Conservation (phyloP, 2,797 vertebrate species). For the Sitta carolinensis region DNA sequence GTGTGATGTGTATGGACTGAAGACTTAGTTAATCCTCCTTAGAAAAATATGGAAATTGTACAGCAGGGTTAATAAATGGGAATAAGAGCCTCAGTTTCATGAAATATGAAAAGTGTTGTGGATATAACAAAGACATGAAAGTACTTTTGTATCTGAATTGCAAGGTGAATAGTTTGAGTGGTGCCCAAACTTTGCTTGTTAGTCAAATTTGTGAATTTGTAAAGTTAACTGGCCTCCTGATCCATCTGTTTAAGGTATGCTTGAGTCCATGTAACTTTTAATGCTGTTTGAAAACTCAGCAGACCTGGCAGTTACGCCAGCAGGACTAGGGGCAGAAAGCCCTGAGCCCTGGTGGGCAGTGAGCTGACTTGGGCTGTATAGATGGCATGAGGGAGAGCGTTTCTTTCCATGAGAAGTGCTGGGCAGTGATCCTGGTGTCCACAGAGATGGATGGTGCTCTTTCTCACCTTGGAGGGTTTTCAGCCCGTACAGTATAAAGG, state of each 20-base stretch:
- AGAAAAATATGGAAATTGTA: neutral
- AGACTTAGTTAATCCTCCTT: neutral
- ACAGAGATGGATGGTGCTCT: rapidly evolving
- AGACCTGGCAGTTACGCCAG: neutral
- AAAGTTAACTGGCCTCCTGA: neutral
- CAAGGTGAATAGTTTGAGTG: neutral
- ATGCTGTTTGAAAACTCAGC: neutral
- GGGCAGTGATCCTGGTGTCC: rapidly evolving
- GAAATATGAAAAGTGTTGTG: neutral
- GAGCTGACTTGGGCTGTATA: neutral
- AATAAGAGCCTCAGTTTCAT: neutral
- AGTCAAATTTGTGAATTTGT: neutral
- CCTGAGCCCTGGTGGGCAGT: neutral
- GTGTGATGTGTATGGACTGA: neutral
- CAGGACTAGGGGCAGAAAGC: neutral
- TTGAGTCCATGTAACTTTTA: neutral
- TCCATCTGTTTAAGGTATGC: neutral
- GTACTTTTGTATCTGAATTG: rapidly evolving
- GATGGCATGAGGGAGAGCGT: neutral
- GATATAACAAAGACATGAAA: neutral
- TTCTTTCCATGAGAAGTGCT: rapidly evolving
- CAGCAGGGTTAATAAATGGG: neutral
- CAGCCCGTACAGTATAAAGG: neutral
- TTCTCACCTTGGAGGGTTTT: neutral
- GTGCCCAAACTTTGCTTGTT: neutral